Percentiles rank a stretch among this genome's conserved stretches.
Evolutionary conservation across 1,140 invertebrate genomes (phyloP).

Genomic region (Pachypsylla venusta): DNA sequence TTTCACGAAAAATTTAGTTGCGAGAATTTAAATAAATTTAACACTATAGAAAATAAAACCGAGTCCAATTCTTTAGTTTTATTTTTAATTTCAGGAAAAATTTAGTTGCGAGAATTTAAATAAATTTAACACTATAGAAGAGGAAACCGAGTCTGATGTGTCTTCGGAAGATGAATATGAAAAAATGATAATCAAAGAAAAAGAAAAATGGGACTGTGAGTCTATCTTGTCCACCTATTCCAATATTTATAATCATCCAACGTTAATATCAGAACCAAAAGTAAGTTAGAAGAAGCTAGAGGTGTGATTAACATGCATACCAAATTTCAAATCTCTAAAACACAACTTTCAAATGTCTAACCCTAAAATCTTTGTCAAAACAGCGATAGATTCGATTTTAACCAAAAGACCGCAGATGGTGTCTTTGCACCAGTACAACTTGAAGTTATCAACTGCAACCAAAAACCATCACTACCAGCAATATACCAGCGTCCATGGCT

Average conservation of each 20-base stretch:
- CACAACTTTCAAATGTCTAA: no score
- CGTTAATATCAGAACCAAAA: conserved; percentile 63
- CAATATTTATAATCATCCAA: conserved; percentile 80
- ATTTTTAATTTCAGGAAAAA: conserved; percentile 8
- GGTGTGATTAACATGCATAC: no score
- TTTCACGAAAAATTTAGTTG: conserved; percentile 6
- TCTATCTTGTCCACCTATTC: conserved; percentile 81
- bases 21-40: conserved; percentile 1
- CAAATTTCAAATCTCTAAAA: no score
- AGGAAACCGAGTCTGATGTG: conserved; percentile 14
- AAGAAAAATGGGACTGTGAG: conserved; percentile 85
- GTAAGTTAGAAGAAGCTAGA: no score
- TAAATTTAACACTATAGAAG: not conserved
- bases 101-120: conserved; percentile 2
- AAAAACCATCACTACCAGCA: no score
- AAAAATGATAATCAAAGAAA: conserved; percentile 40
- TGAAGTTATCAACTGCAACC: no score
- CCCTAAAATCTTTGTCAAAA: no score
- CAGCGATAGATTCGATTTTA: no score
- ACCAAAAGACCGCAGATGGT: no score
- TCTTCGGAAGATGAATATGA: conserved; percentile 40
- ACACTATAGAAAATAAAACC: conserved; percentile 8
- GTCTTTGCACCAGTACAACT: no score
- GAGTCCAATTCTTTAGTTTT: no score
- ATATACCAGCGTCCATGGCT: no score